Conservation (phyloP, 2,888 invertebrate genomes). For the Cantharis rustica region DNA sequence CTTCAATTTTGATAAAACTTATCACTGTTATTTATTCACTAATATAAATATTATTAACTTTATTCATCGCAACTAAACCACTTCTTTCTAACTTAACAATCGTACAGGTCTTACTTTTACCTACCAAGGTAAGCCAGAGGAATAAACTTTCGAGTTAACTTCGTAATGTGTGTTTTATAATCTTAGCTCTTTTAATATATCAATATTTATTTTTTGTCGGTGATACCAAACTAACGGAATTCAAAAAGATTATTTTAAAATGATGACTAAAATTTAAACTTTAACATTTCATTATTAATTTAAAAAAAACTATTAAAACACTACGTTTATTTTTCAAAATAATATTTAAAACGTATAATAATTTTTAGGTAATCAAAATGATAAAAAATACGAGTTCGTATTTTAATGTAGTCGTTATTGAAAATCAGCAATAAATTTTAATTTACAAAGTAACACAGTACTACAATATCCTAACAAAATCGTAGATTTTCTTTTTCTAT, state of each 20-base stretch:
- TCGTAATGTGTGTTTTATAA: not conserved
- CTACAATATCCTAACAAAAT: too few species aligned
- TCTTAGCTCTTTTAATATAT: not conserved
- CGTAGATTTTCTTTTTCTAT: too few species aligned
- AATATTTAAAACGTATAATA: too few species aligned
- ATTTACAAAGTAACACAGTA: too few species aligned
- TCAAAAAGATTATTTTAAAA: not conserved
- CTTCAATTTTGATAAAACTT: not conserved
- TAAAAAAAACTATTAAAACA: not conserved
- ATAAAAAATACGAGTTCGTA: too few species aligned
- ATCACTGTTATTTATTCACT: not conserved
- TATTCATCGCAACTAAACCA: not conserved
- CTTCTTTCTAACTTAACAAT: constrained; percentile 10
- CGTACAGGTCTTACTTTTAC: constrained; percentile 10
- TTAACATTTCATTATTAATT: not conserved
- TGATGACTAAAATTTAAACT: not conserved
- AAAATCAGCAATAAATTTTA: too few species aligned
- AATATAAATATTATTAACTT: not conserved
- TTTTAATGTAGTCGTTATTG: too few species aligned
- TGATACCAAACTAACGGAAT: not conserved
- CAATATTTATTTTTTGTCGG: not conserved
- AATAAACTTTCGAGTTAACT: constrained; percentile 18
- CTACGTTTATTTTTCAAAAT: too few species aligned
- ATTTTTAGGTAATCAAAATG: too few species aligned
- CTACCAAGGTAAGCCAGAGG: constrained; percentile 11